Base-by-base conservation (phyloP, 2,113 vertebrate genomes). In the Hassar affinis region DNA sequence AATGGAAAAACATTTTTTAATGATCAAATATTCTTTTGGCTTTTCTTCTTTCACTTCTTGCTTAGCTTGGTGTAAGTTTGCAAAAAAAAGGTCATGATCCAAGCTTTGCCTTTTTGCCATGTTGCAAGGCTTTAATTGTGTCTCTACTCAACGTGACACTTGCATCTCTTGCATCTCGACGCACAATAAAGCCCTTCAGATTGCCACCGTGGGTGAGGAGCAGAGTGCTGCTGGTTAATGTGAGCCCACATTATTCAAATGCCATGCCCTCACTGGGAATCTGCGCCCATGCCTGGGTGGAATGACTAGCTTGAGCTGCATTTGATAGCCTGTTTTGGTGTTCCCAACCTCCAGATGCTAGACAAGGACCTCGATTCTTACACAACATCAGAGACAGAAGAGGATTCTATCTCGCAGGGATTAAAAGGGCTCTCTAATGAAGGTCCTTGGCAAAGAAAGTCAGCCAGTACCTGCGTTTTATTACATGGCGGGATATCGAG, bases 181-280 rank as follows among this genome's bases (percentile, higher is more conserved):
- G 27, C 59, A 84, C 77, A 85, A 81, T 74, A 88, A 80, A 86
- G 35, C 56, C 27, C 7, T 27, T 61, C 38, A 45, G 77, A 45
- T 30, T 9, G 25, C 56, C 17, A n/a, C 30, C 17, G 82, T 82
- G 10, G 57, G 76, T 69, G 42, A 49, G 68, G 38, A 79, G 42
- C 68, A 86, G 52, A 82, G 54, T 57, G 30, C 42, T n/a, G 35
- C 33, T 68, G 56, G 56, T 85, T 82, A 64, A 52, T 69, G 42
- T 59, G 30, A 82, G 71, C 81, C 78, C 72, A 79, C 68, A 38
- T 76, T 78, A 83, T 80, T 85, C 57, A 83, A 78, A 84, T 85
- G 78, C 79, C 62, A 77, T 20, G 45, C 57, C 86, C 80, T 82
- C 61, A 20, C 49, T 11, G 33, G 20, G 74, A 75, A 75, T 75